Percentiles rank a stretch among this genome's conserved stretches.
Evolutionary conservation across 2,797 vertebrate genomes (phyloP).

Genomic region (Uromys caudimaculatus): DNA sequence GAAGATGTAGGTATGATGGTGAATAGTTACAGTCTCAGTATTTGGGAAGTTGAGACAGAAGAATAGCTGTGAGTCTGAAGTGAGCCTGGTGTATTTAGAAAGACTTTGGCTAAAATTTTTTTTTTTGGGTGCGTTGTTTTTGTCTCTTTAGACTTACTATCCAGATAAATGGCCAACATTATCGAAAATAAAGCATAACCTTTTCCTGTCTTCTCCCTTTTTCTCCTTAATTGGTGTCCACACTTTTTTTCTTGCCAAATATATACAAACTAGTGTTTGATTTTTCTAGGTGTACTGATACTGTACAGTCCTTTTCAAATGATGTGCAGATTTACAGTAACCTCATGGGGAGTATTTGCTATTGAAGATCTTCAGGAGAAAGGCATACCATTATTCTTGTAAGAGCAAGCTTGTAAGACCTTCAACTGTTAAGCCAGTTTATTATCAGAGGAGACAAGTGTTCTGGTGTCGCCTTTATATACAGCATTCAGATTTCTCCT

Average conservation of each 20-base stretch:
- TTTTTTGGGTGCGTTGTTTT: no score
- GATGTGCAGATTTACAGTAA: neutral
- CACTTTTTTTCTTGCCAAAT: neutral
- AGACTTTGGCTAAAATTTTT: neutral
- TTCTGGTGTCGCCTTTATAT: constrained; percentile 56
- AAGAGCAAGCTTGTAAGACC: constrained; percentile 16
- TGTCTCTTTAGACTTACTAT: neutral
- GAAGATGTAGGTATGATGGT: no score
- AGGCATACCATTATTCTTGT: neutral
- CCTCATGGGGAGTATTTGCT: constrained; percentile 14
- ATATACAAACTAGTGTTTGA: constrained; percentile 38
- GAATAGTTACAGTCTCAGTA: neutral
- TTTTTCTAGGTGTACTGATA: constrained; percentile 39
- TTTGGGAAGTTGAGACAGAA: neutral
- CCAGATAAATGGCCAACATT: constrained; percentile 40
- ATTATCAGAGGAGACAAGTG: constrained; percentile 50
- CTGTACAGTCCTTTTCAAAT: constrained; percentile 19
- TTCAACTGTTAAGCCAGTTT: constrained; percentile 51
- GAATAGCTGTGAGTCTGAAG: neutral
- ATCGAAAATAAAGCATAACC: neutral
- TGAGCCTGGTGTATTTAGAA: neutral
- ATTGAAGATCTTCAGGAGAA: constrained; percentile 41
- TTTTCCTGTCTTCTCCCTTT: neutral
- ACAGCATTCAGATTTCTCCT: constrained; percentile 26
- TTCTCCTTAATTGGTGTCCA: neutral